Evolutionary conservation across 2,888 invertebrate species (phyloP).

Genomic region (Eucera pruinosa): DNA sequence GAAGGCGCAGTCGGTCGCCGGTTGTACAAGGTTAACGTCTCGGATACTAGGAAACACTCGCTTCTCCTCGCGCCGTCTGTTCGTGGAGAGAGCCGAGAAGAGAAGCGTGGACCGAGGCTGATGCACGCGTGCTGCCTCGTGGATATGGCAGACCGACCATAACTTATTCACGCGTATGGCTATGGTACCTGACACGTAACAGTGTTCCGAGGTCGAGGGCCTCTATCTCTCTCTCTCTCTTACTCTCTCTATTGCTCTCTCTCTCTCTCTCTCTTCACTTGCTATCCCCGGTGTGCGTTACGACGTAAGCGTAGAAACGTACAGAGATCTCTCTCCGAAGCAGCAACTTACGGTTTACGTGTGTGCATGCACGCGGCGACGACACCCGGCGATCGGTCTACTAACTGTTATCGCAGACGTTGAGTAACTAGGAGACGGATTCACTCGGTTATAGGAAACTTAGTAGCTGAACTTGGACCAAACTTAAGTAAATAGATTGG

Average conservation of each 20-base stretch:
- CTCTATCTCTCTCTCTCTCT: constrained; percentile 51
- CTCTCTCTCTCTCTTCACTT: not conserved
- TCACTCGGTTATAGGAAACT: too few relatives aligned
- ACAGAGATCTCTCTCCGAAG: constrained; percentile 60
- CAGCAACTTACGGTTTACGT: constrained; percentile 47
- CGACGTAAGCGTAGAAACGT: constrained; percentile 64
- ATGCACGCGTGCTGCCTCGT: constrained; percentile 73
- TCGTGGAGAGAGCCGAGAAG: constrained; percentile 29
- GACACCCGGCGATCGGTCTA: constrained; percentile 36
- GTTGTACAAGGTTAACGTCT: constrained; percentile 59
- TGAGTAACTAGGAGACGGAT: too few relatives aligned
- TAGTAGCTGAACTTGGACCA: too few relatives aligned
- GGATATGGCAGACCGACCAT: constrained; percentile 72
- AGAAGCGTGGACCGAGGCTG: constrained; percentile 62
- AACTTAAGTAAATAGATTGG: too few relatives aligned
- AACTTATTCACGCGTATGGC: constrained; percentile 74
- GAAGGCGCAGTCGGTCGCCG: constrained; percentile 20
- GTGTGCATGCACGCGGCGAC: constrained; percentile 37
- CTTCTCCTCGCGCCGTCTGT: constrained; percentile 35
- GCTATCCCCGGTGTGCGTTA: not conserved
- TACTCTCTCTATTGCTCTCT: constrained; percentile 5
- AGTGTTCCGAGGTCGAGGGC: constrained; percentile 73
- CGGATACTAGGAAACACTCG: constrained; percentile 56
- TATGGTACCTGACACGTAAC: constrained; percentile 76
- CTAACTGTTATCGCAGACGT: constrained; percentile 42